These are phyloP conservation scores for Siniperca knerii DNA, from an alignment of 2,113 vertebrate genomes.

Conservation along the genomic window DNA sequence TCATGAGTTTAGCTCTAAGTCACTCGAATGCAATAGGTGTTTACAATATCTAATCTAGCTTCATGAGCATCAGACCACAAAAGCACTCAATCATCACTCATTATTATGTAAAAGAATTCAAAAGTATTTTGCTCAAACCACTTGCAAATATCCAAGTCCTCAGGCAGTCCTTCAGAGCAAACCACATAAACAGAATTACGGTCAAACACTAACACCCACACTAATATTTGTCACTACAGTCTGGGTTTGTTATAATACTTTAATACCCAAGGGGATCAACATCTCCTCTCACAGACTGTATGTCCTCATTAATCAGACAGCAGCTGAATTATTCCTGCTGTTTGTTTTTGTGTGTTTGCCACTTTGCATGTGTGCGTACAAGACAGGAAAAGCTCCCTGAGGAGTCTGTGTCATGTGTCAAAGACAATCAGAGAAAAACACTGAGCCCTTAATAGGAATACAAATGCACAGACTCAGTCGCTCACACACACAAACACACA, in stretches of 20 bases:
- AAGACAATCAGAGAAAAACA: slow-evolving; percentile 22
- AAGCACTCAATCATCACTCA: slow-evolving; percentile 10
- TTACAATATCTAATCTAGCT: slow-evolving; percentile 12
- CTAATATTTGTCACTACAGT: slow-evolving; percentile 18
- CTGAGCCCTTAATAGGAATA: background rate
- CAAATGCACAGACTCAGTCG: slow-evolving; percentile 4
- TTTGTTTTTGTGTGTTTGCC: slow-evolving; percentile 16
- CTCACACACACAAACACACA: background rate
- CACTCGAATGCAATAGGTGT: background rate
- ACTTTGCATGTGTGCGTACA: slow-evolving; percentile 8
- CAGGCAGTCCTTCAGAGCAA: slow-evolving; percentile 15
- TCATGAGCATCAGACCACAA: slow-evolving; percentile 15
- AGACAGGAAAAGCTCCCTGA: slow-evolving; percentile 17
- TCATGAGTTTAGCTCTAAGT: background rate
- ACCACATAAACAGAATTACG: background rate
- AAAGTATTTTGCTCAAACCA: slow-evolving; percentile 1
- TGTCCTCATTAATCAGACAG: slow-evolving; percentile 46
- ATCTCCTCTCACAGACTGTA: slow-evolving; percentile 24
- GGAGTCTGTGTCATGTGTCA: slow-evolving; percentile 1
- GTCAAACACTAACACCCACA: slow-evolving; percentile 16
- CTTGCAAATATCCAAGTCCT: slow-evolving; percentile 23
- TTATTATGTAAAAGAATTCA: slow-evolving; percentile 4
- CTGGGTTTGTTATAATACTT: slow-evolving; percentile 46
- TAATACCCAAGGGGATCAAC: slow-evolving; percentile 36
- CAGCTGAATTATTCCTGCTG: slow-evolving; percentile 15